phyloP scores from a whole-genome alignment of 1,140 invertebrate species.

The Scaptomyza pallida region DNA sequence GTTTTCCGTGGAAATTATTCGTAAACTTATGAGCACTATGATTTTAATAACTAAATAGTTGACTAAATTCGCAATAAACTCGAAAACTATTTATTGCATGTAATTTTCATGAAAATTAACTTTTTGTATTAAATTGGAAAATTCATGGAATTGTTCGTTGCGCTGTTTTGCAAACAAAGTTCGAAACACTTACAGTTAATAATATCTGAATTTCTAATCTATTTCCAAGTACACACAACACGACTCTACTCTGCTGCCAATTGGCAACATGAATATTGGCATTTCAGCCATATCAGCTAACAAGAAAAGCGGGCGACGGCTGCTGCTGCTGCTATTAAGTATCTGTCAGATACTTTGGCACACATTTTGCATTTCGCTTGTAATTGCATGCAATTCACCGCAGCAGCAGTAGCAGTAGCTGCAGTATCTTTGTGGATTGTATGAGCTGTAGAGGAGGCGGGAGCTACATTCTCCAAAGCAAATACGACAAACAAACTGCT shows the following conservation, averaged over 20 bases:
- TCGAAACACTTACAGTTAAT: not conserved
- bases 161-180: not conserved
- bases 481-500: conserved; percentile 40
- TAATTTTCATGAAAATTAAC: no score
- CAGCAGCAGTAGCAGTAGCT: conserved; percentile 41
- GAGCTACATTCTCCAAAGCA: conserved; percentile 23
- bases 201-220: conserved; percentile 22
- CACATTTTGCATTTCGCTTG: conserved; percentile 78
- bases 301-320: conserved; percentile 6
- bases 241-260: not conserved
- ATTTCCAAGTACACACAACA: conserved; percentile 4
- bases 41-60: conserved; percentile 9
- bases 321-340: conserved; percentile 64
- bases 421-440: conserved; percentile 24
- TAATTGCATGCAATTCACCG: conserved; percentile 75
- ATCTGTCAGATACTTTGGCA: conserved; percentile 77
- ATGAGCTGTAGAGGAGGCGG: conserved; percentile 33
- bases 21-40: conserved; percentile 6
- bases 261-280: conserved; percentile 50
- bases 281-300: conserved; percentile 46
- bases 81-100: no score
- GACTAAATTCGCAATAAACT: not conserved
- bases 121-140: not conserved
- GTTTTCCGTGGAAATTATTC: no score
- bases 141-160: not conserved